phyloP scores from a whole-genome alignment of 2,888 invertebrate species.

The Polydrusus tereticollis region DNA sequence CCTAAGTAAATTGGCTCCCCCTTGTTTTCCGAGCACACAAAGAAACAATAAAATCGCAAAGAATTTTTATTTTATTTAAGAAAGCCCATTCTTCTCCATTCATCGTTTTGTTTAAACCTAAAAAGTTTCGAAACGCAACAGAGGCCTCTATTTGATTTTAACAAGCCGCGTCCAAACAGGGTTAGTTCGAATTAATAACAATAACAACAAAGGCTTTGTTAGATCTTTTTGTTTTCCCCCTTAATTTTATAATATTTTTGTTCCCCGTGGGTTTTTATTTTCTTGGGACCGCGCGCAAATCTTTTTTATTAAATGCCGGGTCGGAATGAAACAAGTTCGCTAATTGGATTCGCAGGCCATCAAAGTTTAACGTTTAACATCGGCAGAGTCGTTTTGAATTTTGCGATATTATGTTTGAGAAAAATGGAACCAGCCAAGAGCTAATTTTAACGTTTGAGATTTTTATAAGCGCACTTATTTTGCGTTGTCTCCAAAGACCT shows the following conservation, averaged over 20 bases:
- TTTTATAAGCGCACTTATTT: conserved; percentile 31
- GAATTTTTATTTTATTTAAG: conserved; percentile 6
- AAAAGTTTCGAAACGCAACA: conserved; percentile 3
- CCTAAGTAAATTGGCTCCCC: neutral
- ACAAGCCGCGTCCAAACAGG: conserved; percentile 2
- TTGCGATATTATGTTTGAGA: conserved; percentile 30
- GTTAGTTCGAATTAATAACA: conserved; percentile 21
- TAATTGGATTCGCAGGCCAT: conserved; percentile 45
- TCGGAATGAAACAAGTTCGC: conserved; percentile 41
- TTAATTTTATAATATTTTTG: conserved; percentile 15
- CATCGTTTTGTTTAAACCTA: conserved; percentile 8
- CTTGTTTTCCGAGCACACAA: neutral
- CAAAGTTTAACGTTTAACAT: conserved; percentile 47
- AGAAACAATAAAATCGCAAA: conserved; percentile 12
- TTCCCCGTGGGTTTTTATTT: conserved; percentile 30
- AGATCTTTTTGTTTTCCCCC: conserved; percentile 6
- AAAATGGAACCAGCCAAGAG: conserved; percentile 34
- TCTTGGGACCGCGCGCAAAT: conserved; percentile 28
- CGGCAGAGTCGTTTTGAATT: conserved; percentile 38
- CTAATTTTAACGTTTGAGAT: conserved; percentile 40
- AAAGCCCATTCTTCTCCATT: conserved; percentile 10
- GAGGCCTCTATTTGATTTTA: conserved; percentile 9
- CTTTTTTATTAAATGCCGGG: conserved; percentile 37
- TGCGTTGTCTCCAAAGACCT: too few species aligned
- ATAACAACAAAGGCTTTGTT: conserved; percentile 21